Base-by-base conservation (phyloP, 1,140 invertebrate genomes). In the Tribolium madens region DNA sequence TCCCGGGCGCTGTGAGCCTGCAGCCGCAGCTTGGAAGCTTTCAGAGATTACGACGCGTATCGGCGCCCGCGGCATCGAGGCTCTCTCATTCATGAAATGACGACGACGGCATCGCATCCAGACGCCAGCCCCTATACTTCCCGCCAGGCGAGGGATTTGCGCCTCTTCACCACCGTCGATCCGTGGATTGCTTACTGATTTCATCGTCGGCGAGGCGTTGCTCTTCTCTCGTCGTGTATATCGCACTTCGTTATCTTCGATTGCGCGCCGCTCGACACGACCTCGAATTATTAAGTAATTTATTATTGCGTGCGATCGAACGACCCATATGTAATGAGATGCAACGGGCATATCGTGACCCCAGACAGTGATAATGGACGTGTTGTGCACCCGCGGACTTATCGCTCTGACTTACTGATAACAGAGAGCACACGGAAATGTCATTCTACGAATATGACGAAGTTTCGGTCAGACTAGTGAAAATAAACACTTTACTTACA, bases 21-120 rank as follows among this genome's bases (percentile, higher is more conserved):
- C 72, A 74, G 76, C 73, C 64, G 79, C 57, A 48, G 57, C 70
- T 72, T 76, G 75, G 76, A 74, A 73, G 77, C 77, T 79, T 76
- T 79, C 77, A 76, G 77, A 80, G 81, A 81, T 81, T 81, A 81
- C 77, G 79, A 79, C 76, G 80, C 78, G 80, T 76, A 79, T 78
- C 81, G 77, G 79, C 80, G 80, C 81, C 79, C 79, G 77, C 48
- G 53, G 69, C 73, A 78, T 77, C 76, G 50, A 68, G 78, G 71
- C 77, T 77, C 77, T 76, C 80, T 80, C 80, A 80, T 81, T 81
- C 81, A 81, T 77, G 79, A 80, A 80, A 81, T 79, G 79, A 81
- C 78, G 78, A 73, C 71, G 71, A 53, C 33, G 47, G 31, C 48
- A 73, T 31, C 57, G 71, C 50, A 73, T 73, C 52, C 13, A 53